These are phyloP conservation scores for Melipona quadrifasciata DNA, from an alignment of 1,140 invertebrate species.

Conservation along the genomic window DNA sequence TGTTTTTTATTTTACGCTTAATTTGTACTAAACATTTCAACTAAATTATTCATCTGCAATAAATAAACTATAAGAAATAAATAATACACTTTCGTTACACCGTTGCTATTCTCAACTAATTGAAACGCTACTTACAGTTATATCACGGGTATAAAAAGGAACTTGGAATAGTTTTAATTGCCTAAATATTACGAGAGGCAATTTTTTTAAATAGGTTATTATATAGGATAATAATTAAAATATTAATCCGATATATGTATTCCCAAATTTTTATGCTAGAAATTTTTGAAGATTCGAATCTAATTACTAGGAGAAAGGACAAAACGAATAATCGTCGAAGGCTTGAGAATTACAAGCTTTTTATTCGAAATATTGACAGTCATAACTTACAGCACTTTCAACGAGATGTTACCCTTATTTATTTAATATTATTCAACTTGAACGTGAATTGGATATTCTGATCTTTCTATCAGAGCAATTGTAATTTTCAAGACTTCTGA, in stretches of 20 bases:
- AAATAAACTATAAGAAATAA: conserved; percentile 42
- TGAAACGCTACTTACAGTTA: conserved; percentile 48
- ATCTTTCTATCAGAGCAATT: conserved; percentile 40
- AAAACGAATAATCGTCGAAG: conserved; percentile 60
- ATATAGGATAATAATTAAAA: conserved; percentile 32
- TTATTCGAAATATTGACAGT: conserved; percentile 74
- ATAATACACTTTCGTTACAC: conserved; percentile 38
- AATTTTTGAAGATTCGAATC: conserved; percentile 35
- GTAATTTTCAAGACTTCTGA: conserved; percentile 68
- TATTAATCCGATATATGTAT: conserved; percentile 27
- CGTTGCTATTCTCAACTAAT: conserved; percentile 31
- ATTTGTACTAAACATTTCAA: conserved; percentile 34
- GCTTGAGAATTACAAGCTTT: conserved; percentile 74
- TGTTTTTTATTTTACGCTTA: conserved; percentile 26
- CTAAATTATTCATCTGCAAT: conserved; percentile 36
- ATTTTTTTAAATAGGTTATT: conserved; percentile 29
- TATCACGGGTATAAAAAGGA: conserved; percentile 55
- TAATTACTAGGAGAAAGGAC: conserved; percentile 56
- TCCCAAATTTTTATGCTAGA: conserved; percentile 22
- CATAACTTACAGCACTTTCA: conserved; percentile 73
- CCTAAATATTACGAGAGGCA: conserved; percentile 40
- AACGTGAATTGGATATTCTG: conserved; percentile 25
- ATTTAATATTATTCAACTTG: conserved; percentile 33
- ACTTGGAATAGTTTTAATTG: conserved; percentile 49
- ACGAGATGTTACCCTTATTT: conserved; percentile 58